Conservation (phyloP, 2,113 vertebrate species). For the Melierax canorus region DNA sequence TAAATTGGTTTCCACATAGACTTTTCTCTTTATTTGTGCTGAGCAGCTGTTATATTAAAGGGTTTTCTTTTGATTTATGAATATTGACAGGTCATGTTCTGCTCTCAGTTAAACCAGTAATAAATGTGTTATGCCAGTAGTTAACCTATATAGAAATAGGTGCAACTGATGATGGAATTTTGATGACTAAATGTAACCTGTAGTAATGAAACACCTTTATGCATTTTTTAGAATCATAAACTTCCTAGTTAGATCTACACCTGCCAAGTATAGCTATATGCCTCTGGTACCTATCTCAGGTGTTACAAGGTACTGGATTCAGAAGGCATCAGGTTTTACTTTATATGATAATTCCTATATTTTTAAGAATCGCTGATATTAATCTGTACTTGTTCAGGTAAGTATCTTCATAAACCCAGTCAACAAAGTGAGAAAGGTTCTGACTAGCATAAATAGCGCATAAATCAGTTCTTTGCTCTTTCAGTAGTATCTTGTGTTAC, state of each 20-base stretch:
- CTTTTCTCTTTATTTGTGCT: background rate
- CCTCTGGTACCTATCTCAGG: background rate
- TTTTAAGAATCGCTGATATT: background rate
- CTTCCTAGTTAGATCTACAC: background rate
- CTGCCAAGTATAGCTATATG: background rate
- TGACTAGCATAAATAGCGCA: background rate
- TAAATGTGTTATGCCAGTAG: background rate
- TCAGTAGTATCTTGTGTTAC: background rate
- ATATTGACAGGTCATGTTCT: background rate
- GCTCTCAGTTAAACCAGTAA: background rate
- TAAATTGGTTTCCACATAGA: background rate
- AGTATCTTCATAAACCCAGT: background rate
- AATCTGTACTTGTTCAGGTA: background rate
- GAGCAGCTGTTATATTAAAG: background rate
- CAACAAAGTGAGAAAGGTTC: background rate
- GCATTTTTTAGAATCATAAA: background rate
- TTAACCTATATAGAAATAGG: background rate
- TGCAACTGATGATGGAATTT: background rate
- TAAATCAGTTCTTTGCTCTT: background rate
- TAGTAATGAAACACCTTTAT: background rate
- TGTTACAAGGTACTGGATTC: background rate
- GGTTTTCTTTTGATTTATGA: background rate
- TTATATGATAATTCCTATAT: background rate
- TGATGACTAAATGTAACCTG: background rate
- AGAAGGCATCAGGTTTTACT: background rate